These are phyloP conservation scores for Lithobates pipiens DNA, from an alignment of 2,797 vertebrate species.

Conservation along the genomic window DNA sequence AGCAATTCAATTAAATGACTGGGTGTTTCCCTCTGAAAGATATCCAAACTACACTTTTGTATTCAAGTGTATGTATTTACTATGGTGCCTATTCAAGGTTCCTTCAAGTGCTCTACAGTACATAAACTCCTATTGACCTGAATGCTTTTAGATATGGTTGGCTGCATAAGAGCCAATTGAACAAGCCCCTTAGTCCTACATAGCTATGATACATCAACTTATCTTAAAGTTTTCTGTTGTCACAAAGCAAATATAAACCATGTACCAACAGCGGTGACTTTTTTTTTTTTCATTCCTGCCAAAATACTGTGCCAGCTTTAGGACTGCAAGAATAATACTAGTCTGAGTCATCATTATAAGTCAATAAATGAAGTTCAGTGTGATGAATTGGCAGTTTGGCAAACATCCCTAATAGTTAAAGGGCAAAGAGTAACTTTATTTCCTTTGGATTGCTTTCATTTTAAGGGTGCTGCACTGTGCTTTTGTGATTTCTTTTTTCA, in stretches of 20 bases:
- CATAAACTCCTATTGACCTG: conserved; percentile 55
- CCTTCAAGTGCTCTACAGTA: conserved; percentile 22
- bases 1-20: conserved; percentile 15
- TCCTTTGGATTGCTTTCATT: conserved; percentile 40
- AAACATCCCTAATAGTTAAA: conserved; percentile 54
- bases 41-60: conserved; percentile 1
- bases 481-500: background rate
- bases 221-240: conserved; percentile 54
- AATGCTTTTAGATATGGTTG: conserved; percentile 37
- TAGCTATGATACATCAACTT: conserved; percentile 52
- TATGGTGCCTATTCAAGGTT: conserved; percentile 15
- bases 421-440: conserved; percentile 56
- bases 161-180: conserved; percentile 26
- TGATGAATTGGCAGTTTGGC: conserved; percentile 59
- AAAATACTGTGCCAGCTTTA: conserved; percentile 45
- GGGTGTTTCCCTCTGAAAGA: conserved; percentile 25
- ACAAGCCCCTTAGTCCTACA: conserved; percentile 38
- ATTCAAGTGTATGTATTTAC: conserved; percentile 25
- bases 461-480: conserved; percentile 16
- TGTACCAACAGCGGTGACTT: conserved; percentile 51
- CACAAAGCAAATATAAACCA: conserved; percentile 55
- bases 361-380: conserved; percentile 56
- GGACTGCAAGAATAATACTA: conserved; percentile 51
- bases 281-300: conserved; percentile 40
- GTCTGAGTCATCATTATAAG: conserved; percentile 57